Percentiles rank a stretch among this genome's conserved stretches.
phyloP scores from a whole-genome alignment of 2,797 vertebrate genomes.

The Enteromius anoplus region DNA sequence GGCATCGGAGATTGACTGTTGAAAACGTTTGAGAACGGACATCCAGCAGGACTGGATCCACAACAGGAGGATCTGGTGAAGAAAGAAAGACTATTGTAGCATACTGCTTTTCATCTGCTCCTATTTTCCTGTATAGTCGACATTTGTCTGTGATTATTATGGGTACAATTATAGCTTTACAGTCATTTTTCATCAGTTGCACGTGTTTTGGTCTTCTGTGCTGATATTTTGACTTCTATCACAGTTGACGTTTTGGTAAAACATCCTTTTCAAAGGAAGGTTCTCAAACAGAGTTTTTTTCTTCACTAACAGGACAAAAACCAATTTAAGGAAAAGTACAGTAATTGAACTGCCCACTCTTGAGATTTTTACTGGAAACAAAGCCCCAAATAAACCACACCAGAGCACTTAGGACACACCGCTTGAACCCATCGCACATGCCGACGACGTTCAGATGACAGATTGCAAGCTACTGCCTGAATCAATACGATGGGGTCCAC shows the following conservation, averaged over 20 bases:
- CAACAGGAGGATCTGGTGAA: slow-evolving; percentile 83
- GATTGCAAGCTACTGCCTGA: slow-evolving; percentile 28
- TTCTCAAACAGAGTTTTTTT: slow-evolving; percentile 3
- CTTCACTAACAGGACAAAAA: slow-evolving; percentile 14
- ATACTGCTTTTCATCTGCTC: background rate
- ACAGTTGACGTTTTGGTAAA: background rate
- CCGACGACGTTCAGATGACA: slow-evolving; percentile 25
- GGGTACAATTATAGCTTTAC: background rate
- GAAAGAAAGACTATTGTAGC: background rate
- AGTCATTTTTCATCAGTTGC: background rate
- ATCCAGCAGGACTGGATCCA: slow-evolving; percentile 89
- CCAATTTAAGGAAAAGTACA: slow-evolving; percentile 31
- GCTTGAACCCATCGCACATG: slow-evolving; percentile 35
- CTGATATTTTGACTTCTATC: background rate
- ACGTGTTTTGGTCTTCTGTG: background rate
- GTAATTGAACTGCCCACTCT: slow-evolving; percentile 25
- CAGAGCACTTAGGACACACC: slow-evolving; percentile 25
- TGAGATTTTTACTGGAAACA: slow-evolving; percentile 44
- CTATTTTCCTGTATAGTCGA: no score
- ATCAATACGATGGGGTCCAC: slow-evolving; percentile 38
- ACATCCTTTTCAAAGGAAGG: background rate
- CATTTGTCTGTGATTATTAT: background rate
- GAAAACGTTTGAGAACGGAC: slow-evolving; percentile 84
- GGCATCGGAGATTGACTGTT: slow-evolving; percentile 84
- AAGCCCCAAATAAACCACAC: slow-evolving; percentile 7